These are phyloP conservation scores for Drymodes brunneopygia DNA, from an alignment of 2,113 vertebrate genomes.

Conservation along the genomic window DNA sequence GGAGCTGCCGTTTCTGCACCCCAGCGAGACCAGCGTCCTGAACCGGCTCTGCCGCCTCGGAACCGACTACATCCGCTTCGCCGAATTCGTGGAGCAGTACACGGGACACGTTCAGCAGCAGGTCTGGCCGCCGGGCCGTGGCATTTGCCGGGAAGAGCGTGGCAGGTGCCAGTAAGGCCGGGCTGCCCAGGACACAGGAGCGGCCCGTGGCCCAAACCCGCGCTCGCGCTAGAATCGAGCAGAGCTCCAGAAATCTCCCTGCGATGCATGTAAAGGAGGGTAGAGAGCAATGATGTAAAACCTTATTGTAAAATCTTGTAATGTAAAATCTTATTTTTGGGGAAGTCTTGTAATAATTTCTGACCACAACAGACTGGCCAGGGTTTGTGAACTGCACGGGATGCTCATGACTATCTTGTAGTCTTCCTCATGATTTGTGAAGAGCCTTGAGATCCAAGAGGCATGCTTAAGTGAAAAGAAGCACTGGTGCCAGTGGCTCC, in stretches of 20 bases:
- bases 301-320: no score
- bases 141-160: background rate
- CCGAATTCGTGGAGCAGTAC: conserved; percentile 94
- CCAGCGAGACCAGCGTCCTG: conserved; percentile 90
- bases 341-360: background rate
- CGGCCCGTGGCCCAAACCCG: background rate
- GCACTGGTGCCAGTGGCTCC: background rate
- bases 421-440: rapidly evolving
- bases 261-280: rapidly evolving
- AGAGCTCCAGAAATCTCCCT: background rate
- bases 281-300: background rate
- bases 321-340: background rate
- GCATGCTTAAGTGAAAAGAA: background rate
- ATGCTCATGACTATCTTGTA: background rate
- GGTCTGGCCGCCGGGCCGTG: background rate
- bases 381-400: no score
- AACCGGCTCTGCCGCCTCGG: conserved; percentile 91
- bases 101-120: conserved; percentile 90
- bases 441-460: background rate
- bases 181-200: background rate
- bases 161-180: background rate
- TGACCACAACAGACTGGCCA: background rate
- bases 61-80: conserved; percentile 92
- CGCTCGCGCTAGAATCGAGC: rapidly evolving
- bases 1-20: conserved; percentile 94